Evolutionary conservation across 2,888 invertebrate genomes (phyloP).

Genomic region (Lasius platythorax): DNA sequence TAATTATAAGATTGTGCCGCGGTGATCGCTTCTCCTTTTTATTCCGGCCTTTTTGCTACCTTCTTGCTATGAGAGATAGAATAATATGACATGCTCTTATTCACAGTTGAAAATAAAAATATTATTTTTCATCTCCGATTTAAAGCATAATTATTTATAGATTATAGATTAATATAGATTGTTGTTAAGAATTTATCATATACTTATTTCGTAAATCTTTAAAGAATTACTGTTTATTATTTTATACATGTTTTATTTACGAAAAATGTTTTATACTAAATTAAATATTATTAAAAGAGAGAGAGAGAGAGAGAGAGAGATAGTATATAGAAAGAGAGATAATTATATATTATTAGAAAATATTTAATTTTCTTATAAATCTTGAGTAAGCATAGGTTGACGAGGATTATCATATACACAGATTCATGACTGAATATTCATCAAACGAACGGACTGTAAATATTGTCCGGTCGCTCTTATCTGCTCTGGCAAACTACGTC

Average conservation of each 20-base stretch:
- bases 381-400: not conserved
- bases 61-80: not conserved
- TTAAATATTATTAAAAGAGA: not conserved
- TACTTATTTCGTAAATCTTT: not conserved
- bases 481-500: not conserved
- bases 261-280: not conserved
- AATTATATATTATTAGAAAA: constrained; percentile 3
- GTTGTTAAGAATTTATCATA: not conserved
- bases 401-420: not conserved
- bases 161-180: not conserved
- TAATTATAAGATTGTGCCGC: constrained; percentile 14
- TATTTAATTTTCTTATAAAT: constrained; percentile 5
- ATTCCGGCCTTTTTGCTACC: not conserved
- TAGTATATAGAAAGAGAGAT: not conserved
- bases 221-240: not conserved
- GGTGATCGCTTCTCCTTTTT: not conserved
- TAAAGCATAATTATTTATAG: not conserved
- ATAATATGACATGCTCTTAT: not conserved
- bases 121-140: not conserved
- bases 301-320: not conserved
- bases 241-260: not conserved
- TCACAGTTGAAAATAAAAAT: not conserved
- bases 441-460: not conserved
- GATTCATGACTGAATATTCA: not conserved
- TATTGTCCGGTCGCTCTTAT: not conserved